These are phyloP conservation scores for Tipula vernalis DNA, from an alignment of 2,888 invertebrate genomes.

Conservation along the genomic window DNA sequence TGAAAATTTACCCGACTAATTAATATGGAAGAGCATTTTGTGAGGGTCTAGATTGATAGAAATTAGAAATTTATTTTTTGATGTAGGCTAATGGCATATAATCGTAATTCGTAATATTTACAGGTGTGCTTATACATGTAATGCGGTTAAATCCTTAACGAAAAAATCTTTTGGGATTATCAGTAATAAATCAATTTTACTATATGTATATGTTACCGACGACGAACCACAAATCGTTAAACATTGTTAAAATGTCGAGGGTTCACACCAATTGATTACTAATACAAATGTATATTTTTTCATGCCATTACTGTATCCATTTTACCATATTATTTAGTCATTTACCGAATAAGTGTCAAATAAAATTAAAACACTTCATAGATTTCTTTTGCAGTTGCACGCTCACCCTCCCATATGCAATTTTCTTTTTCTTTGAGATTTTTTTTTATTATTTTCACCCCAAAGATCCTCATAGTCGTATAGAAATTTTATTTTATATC, in stretches of 20 bases:
- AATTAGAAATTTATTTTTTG: background rate
- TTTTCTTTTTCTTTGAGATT: background rate
- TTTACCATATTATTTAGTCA: background rate
- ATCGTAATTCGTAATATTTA: too few relatives aligned
- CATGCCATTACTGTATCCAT: background rate
- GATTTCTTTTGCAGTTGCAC: background rate
- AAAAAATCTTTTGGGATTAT: too few relatives aligned
- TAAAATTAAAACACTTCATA: background rate
- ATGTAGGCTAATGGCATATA: too few relatives aligned
- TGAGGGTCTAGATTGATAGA: background rate
- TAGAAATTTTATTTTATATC: background rate
- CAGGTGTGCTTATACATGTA: too few relatives aligned
- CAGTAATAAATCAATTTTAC: too few relatives aligned
- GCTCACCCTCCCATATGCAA: background rate
- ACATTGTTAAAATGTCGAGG: too few relatives aligned
- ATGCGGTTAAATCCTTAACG: too few relatives aligned
- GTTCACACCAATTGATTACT: too few relatives aligned
- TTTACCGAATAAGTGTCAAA: background rate
- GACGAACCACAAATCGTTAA: too few relatives aligned
- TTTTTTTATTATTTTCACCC: background rate
- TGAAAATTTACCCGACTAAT: background rate
- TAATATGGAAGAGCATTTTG: background rate
- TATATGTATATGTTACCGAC: too few relatives aligned
- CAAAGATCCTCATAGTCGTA: background rate
- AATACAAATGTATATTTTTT: background rate